A percentile compares a stretch with the other conserved stretches of the same genome.
These are phyloP conservation scores for Apis laboriosa DNA, from an alignment of 1,140 invertebrate species.

Conservation along the genomic window DNA sequence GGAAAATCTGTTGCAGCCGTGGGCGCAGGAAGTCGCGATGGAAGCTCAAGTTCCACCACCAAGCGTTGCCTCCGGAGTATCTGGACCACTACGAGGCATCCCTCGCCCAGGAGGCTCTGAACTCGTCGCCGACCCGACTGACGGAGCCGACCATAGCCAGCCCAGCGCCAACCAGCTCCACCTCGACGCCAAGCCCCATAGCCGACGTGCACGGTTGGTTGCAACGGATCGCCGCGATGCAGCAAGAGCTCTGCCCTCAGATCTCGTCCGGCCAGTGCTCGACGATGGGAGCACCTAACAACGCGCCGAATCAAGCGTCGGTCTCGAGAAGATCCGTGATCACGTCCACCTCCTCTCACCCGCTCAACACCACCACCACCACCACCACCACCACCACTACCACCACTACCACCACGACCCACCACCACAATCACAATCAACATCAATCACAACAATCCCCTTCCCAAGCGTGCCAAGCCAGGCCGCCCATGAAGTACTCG, in stretches of 20 bases:
- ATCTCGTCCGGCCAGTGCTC: conserved; percentile 45
- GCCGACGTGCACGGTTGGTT: conserved; percentile 86
- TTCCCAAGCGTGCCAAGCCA: conserved; percentile 65
- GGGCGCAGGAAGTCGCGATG: conserved; percentile 85
- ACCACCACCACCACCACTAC: conserved; percentile 17
- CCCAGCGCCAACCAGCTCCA: conserved; percentile 68
- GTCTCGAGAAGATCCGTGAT: conserved; percentile 70
- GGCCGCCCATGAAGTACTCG: conserved; percentile 86
- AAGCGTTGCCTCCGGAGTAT: conserved; percentile 89
- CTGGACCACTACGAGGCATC: conserved; percentile 89
- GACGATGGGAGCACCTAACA: background rate
- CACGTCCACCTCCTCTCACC: conserved; percentile 67
- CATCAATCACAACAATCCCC: conserved; percentile 38
- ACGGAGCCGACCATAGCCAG: conserved; percentile 60
- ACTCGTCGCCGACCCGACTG: conserved; percentile 62
- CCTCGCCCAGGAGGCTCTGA: conserved; percentile 81
- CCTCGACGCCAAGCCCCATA: conserved; percentile 75
- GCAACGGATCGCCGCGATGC: conserved; percentile 86
- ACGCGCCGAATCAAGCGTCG: conserved; percentile 30
- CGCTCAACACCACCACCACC: conserved; percentile 49
- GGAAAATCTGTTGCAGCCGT: conserved; percentile 73
- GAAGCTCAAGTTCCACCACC: conserved; percentile 91
- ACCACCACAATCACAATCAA: conserved; percentile 54
- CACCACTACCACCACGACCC: conserved; percentile 14
- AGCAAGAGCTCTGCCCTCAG: conserved; percentile 80